phyloP scores from a whole-genome alignment of 2,113 vertebrate genomes.

The Machaerirhynchus nigripectus region DNA sequence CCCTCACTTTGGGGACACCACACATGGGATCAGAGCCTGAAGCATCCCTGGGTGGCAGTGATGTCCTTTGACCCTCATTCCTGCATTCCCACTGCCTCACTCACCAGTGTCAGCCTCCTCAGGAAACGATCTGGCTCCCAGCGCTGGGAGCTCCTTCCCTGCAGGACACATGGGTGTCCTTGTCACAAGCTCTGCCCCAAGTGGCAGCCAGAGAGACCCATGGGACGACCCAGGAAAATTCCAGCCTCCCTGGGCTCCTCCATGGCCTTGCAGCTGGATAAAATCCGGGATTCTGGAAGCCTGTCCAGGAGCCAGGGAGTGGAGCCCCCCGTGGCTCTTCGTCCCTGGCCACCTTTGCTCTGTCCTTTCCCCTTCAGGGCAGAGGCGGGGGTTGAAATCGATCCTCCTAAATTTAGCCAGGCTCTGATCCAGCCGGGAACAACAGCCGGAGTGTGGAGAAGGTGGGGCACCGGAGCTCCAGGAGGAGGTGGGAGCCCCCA shows the following conservation, averaged over 20 bases:
- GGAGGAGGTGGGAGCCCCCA: neutral
- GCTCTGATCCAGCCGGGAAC: neutral
- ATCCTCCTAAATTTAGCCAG: constrained; percentile 60
- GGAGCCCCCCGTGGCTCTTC: neutral
- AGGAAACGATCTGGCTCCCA: fast-evolving
- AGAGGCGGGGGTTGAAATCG: constrained; percentile 16
- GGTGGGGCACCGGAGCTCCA: neutral
- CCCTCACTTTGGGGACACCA: neutral
- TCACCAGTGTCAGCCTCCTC: neutral
- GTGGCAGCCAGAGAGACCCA: neutral
- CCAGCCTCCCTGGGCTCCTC: neutral
- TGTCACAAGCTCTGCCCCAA: neutral
- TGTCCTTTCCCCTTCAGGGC: neutral
- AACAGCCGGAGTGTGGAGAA: neutral
- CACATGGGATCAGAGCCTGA: fast-evolving
- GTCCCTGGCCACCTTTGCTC: constrained; percentile 4
- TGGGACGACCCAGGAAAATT: fast-evolving
- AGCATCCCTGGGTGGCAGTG: neutral
- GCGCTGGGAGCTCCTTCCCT: neutral
- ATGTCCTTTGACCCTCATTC: neutral
- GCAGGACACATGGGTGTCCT: neutral
- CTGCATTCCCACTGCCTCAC: neutral
- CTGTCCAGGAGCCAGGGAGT: fast-evolving
- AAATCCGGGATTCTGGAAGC: neutral
- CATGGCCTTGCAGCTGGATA: fast-evolving